Percentiles rank a stretch among this genome's conserved stretches.
These are phyloP conservation scores for Mantis religiosa DNA, from an alignment of 2,888 invertebrate genomes.

Conservation along the genomic window DNA sequence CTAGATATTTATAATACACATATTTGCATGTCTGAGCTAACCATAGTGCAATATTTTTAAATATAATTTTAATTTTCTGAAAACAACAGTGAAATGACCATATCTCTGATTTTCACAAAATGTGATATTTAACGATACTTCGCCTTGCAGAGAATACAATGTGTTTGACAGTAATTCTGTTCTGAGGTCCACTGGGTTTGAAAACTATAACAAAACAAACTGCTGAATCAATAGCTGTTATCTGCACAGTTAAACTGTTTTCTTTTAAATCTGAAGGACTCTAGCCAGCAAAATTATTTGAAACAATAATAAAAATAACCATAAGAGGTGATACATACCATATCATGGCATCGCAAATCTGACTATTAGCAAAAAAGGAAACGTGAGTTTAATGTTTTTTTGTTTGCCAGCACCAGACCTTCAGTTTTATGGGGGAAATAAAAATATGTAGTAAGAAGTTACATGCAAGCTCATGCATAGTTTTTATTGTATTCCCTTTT, in stretches of 20 bases:
- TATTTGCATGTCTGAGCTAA: no score
- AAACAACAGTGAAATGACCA: no score
- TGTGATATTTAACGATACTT: no score
- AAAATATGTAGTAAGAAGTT: not conserved
- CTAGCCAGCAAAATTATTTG: not conserved
- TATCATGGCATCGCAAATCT: not conserved
- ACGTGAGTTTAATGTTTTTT: constrained; percentile 5
- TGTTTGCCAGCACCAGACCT: not conserved
- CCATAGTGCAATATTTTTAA: no score
- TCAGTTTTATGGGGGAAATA: not conserved
- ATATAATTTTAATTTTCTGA: no score
- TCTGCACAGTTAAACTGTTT: not conserved
- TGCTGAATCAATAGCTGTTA: not conserved
- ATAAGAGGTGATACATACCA: not conserved
- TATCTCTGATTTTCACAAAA: no score
- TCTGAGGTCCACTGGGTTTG: not conserved
- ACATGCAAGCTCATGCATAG: not conserved
- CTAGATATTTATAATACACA: no score
- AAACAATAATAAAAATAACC: not conserved
- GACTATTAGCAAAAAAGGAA: constrained; percentile 8
- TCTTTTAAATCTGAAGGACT: not conserved
- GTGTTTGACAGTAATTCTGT: not conserved
- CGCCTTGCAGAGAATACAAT: no score
- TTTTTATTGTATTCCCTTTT: not conserved
- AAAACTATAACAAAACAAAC: not conserved